phyloP scores from a whole-genome alignment of 2,888 invertebrate genomes.

The Gisinianus flammeolus region DNA sequence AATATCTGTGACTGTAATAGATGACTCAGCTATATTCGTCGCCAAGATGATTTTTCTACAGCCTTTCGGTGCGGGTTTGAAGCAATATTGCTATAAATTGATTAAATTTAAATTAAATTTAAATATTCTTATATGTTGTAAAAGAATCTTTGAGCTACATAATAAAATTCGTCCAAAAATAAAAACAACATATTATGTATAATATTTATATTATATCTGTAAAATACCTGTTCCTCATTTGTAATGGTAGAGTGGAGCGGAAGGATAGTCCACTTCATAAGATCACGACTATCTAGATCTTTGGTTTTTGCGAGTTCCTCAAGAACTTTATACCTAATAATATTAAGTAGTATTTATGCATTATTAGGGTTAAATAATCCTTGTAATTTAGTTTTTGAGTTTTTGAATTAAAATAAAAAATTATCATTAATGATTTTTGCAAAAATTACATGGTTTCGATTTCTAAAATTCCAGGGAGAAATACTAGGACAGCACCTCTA shows the following conservation, averaged over 20 bases:
- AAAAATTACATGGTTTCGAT: conserved; percentile 59
- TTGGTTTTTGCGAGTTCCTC: conserved; percentile 14
- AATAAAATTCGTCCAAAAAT: neutral
- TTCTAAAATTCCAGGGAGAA: conserved; percentile 86
- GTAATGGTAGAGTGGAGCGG: conserved; percentile 78
- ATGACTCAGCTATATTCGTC: conserved; percentile 92
- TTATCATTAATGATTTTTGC: no score
- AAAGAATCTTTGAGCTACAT: neutral
- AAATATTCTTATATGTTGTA: neutral
- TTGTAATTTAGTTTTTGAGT: no score
- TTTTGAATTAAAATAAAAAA: no score
- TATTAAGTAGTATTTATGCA: no score
- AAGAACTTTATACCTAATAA: conserved; percentile 12
- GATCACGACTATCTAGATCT: conserved; percentile 28
- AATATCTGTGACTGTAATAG: conserved; percentile 87
- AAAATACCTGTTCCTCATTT: conserved; percentile 67
- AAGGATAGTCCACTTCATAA: conserved; percentile 57
- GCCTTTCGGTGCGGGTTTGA: conserved; percentile 68
- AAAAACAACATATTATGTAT: neutral
- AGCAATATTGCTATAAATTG: conserved; percentile 68
- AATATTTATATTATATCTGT: neutral
- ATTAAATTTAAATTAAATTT: neutral
- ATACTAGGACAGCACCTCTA: conserved; percentile 72
- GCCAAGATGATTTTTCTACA: conserved; percentile 83
- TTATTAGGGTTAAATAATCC: no score